phyloP scores from a whole-genome alignment of 2,888 invertebrate species.

The Pollenia griseotomentosa region DNA sequence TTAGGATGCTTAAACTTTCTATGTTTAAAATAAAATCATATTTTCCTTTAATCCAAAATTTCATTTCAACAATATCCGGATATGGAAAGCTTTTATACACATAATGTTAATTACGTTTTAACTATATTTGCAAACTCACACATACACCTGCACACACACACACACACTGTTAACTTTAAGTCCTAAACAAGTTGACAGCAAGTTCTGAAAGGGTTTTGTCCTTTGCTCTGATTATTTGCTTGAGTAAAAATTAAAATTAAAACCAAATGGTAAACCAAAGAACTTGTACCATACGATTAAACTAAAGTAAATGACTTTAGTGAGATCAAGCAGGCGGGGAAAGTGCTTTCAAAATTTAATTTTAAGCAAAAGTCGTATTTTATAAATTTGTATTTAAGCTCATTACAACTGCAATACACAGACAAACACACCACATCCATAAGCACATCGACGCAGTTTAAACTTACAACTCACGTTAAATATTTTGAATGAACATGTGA shows the following conservation, averaged over 20 bases:
- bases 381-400: conserved; percentile 53
- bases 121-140: conserved; percentile 30
- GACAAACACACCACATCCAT: neutral
- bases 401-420: conserved; percentile 18
- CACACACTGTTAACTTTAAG: neutral
- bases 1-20: neutral
- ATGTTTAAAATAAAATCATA: neutral
- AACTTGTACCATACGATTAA: conserved; percentile 17
- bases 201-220: conserved; percentile 1
- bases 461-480: neutral
- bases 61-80: conserved; percentile 43
- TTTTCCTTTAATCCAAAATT: conserved; percentile 15
- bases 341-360: conserved; percentile 28
- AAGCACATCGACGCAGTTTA: neutral
- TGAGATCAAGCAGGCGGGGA: neutral
- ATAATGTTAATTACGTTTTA: conserved; percentile 60
- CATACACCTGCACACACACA: neutral
- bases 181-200: neutral
- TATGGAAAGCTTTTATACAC: conserved; percentile 8
- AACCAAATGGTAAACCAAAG: conserved; percentile 43
- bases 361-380: conserved; percentile 56
- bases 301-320: conserved; percentile 6
- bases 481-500: neutral
- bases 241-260: conserved; percentile 46
- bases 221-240: conserved; percentile 20